phyloP scores from a whole-genome alignment of 30 jellyfish, hydroid and myxozoan species.

The Sanderia malayensis region DNA sequence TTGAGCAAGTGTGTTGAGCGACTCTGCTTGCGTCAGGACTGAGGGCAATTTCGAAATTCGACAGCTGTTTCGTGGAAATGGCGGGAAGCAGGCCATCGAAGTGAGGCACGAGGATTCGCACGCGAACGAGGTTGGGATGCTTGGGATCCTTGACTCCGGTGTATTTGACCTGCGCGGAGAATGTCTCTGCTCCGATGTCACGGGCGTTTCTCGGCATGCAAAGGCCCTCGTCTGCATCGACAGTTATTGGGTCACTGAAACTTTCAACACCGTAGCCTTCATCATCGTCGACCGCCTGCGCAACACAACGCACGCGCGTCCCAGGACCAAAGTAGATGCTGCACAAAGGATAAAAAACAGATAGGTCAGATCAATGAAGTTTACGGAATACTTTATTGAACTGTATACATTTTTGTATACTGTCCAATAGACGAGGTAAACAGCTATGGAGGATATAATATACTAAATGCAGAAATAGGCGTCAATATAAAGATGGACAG shows the following conservation, averaged over 20 bases:
- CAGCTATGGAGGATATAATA: too few relatives aligned
- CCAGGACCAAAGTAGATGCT: slow-evolving; percentile 91
- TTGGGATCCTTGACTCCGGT: slow-evolving; percentile 83
- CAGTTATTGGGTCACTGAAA: slow-evolving; percentile 68
- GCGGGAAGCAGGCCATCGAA: slow-evolving; percentile 93
- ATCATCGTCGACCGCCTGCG: slow-evolving; percentile 83
- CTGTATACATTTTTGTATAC: too few relatives aligned
- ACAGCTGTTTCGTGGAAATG: slow-evolving; percentile 78
- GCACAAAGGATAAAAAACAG: not conserved
- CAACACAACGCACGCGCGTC: slow-evolving; percentile 88
- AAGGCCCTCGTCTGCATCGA: slow-evolving; percentile 76
- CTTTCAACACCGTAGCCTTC: slow-evolving; percentile 85
- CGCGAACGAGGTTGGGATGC: slow-evolving; percentile 80
- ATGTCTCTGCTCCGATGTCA: slow-evolving; percentile 85
- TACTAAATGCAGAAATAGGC: too few relatives aligned
- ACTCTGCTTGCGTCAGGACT: slow-evolving; percentile 93
- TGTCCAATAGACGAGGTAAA: too few relatives aligned
- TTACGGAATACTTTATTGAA: too few relatives aligned
- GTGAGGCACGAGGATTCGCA: slow-evolving; percentile 88
- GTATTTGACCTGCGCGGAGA: slow-evolving; percentile 96
- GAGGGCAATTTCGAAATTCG: slow-evolving; percentile 72
- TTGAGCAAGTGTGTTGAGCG: slow-evolving; percentile 92
- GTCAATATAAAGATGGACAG: too few relatives aligned
- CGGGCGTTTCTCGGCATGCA: slow-evolving; percentile 88
- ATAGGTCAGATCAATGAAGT: too few relatives aligned